A percentile compares a stretch with the other conserved stretches of the same genome.
Conservation (phyloP, 2,113 vertebrate genomes). For the Carollia perspicillata region DNA sequence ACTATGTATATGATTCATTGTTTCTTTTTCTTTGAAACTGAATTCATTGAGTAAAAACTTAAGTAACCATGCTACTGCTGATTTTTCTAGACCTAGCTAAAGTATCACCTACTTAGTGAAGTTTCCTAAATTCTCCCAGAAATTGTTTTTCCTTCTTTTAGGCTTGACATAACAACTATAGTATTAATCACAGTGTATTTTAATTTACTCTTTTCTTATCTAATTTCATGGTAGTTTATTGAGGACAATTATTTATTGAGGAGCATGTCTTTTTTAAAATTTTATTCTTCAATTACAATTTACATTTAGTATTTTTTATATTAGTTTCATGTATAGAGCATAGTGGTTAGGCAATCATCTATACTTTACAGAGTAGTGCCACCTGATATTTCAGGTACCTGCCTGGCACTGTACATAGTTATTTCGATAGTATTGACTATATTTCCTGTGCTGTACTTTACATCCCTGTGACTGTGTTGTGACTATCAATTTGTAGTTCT, state of each 20-base stretch:
- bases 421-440: too few species aligned
- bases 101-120: background rate
- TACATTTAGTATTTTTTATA: background rate
- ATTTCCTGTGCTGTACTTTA: background rate
- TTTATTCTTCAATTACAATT: background rate
- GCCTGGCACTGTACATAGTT: too few species aligned
- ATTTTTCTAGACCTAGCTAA: background rate
- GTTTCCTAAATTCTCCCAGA: background rate
- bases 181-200: background rate
- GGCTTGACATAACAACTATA: background rate
- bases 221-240: conserved; percentile 21
- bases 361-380: too few species aligned
- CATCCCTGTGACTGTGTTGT: background rate
- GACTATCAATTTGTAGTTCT: background rate
- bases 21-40: conserved; percentile 32
- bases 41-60: conserved; percentile 27
- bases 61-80: background rate
- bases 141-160: background rate
- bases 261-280: background rate
- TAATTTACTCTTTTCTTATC: conserved; percentile 16
- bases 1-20: background rate
- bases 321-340: background rate
- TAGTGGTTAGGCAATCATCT: too few species aligned
- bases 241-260: background rate
- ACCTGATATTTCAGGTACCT: too few species aligned